Base-by-base conservation (phyloP, 1,140 invertebrate genomes). In the Plutomurus gul region DNA sequence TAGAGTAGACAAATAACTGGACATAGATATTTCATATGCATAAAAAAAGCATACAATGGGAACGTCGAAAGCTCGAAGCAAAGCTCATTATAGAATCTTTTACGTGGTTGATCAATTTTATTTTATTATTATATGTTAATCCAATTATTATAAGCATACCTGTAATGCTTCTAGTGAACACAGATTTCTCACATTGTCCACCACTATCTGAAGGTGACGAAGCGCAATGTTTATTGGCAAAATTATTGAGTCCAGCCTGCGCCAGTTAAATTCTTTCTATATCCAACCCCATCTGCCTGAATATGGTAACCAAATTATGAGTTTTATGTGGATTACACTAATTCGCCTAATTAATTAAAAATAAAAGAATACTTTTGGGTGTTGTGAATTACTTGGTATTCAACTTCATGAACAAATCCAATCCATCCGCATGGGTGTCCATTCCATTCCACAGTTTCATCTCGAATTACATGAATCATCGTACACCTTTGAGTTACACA, bases 201-300 rank as follows among this genome's bases (percentile, higher is more conserved):
- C 89, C 77, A 92, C 91, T 84, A 99, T 96, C 88, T 97, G 95
- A 51, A 91, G 95, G 90, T 30, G 92, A 92, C 76, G 93, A 91
- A 85, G 93, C 93, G 30, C 90, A 82, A 88, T 99, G 98, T n/a
- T 94, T 94, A 11, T 96, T 96, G 90, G 33, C 99, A 87, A 85
- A 93, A 96, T 22, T 96, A 95, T 8, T 98, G 87, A 3, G 92
- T 88, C 78, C 56, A 65, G 18, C 56, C 16, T 33, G 94, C 93
- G 65, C 92, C 94, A 0, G 97, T 97, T 85, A 97, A 94, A 88
- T 99, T 99, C 2, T 98, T 91, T 89, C 97, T 94, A 87, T 98
- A 97, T 96, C 97, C 99, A 71, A 89, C 88, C 82, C 90, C 92
- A 91, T 89, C 87, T 51, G 72, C 65, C 73, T 78, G 36, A 13